These are phyloP conservation scores for Amazona guildingii DNA, from an alignment of 2,113 vertebrate genomes.

Conservation along the genomic window DNA sequence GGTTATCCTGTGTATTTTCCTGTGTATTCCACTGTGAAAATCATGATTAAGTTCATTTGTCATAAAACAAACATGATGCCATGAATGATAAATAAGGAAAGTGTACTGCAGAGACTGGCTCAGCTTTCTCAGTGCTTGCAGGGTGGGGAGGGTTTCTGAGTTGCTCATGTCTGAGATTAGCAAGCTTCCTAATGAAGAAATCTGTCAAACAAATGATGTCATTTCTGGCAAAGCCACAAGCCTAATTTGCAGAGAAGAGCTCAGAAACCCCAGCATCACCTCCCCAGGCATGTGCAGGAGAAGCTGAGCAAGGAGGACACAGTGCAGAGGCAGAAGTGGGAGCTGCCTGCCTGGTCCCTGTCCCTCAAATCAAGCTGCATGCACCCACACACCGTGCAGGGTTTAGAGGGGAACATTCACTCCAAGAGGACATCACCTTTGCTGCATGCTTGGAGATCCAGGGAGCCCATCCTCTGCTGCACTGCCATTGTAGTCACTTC, in stretches of 20 bases:
- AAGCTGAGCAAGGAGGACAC: fast-evolving
- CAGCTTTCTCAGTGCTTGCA: neutral
- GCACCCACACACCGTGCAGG: neutral
- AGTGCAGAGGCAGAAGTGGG: neutral
- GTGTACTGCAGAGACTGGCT: neutral
- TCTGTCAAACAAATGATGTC: conserved; percentile 19
- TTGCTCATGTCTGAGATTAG: neutral
- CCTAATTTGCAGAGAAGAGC: neutral
- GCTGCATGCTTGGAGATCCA: neutral
- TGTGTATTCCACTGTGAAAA: conserved; percentile 40
- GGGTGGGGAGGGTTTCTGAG: neutral
- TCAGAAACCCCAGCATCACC: neutral
- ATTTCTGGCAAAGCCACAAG: conserved; percentile 27
- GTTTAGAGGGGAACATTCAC: neutral
- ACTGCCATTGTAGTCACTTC: neutral
- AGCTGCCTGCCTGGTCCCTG: neutral
- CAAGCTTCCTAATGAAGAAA: conserved; percentile 49
- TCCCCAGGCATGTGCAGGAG: fast-evolving
- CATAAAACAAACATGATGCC: conserved; percentile 44
- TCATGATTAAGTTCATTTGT: conserved; percentile 33
- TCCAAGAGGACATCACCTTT: neutral
- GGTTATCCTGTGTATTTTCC: neutral
- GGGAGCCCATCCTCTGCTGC: neutral
- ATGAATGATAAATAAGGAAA: conserved; percentile 44
- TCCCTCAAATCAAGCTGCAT: fast-evolving